Evolutionary conservation across 30 jellyfish, hydroid and myxozoan species (phyloP).

Genomic region (Clytia hemisphaerica): DNA sequence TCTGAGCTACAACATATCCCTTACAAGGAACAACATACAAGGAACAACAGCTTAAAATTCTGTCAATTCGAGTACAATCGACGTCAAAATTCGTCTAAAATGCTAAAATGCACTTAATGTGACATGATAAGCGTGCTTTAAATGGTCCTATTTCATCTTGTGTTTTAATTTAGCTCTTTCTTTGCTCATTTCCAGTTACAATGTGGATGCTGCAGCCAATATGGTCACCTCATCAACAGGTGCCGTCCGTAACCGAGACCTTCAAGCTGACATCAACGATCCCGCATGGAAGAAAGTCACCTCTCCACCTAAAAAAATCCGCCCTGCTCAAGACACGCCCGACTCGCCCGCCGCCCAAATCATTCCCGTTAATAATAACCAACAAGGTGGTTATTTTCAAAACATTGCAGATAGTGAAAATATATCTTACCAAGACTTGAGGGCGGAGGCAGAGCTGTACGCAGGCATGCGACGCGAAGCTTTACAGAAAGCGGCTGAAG

Average conservation of each 20-base stretch:
- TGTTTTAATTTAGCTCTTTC: not conserved
- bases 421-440: slow-evolving; percentile 46
- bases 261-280: not conserved
- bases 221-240: slow-evolving; percentile 3
- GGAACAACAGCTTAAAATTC: no score
- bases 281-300: not conserved
- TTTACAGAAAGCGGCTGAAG: slow-evolving; percentile 69
- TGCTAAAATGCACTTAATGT: not conserved
- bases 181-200: slow-evolving; percentile 9
- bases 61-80: no score
- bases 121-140: not conserved
- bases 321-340: not conserved
- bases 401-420: slow-evolving; percentile 1
- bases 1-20: no score
- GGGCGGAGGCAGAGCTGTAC: slow-evolving; percentile 73
- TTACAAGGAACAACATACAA: no score
- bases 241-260: not conserved
- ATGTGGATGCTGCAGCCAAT: not conserved
- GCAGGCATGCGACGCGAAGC: slow-evolving; percentile 40
- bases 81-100: not conserved
- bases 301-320: not conserved
- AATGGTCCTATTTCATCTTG: not conserved
- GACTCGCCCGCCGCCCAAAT: not conserved
- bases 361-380: not conserved
- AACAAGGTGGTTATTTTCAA: no score